Evolutionary conservation across 2,888 invertebrate species (phyloP).

Genomic region (Cephus pygmeus): DNA sequence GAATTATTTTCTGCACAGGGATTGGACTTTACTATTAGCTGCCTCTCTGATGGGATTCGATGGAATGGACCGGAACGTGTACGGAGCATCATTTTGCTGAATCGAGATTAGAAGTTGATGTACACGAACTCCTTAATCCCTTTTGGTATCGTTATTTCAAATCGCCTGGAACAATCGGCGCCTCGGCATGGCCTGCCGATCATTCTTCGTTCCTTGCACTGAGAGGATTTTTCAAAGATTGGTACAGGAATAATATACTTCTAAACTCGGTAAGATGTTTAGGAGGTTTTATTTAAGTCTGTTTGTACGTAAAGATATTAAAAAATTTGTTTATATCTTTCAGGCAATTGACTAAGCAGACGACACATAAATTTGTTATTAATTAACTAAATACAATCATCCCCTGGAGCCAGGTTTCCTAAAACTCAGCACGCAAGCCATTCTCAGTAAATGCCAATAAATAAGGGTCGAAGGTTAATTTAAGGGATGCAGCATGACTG

Average conservation of each 20-base stretch:
- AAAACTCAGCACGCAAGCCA: neutral
- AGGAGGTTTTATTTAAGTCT: neutral
- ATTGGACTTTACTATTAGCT: neutral
- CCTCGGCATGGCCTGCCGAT: neutral
- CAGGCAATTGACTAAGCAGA: neutral
- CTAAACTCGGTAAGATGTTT: neutral
- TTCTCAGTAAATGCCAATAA: neutral
- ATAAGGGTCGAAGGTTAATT: neutral
- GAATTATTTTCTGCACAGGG: neutral
- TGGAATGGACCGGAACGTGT: neutral
- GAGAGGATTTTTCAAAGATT: neutral
- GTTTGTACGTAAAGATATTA: neutral
- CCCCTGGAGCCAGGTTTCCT: neutral
- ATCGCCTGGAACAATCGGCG: neutral
- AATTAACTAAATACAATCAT: neutral
- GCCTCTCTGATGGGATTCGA: neutral
- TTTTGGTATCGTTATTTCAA: neutral
- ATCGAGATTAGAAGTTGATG: neutral
- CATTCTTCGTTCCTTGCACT: neutral
- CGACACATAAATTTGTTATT: neutral
- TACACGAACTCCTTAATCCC: neutral
- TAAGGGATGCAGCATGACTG: neutral
- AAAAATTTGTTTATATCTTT: neutral
- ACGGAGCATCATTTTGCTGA: neutral
- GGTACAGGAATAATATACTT: neutral